A percentile compares a stretch with the other conserved stretches of the same genome.
Evolutionary conservation across 2,113 vertebrate genomes (phyloP).

Genomic region (Dicerorhinus sumatrensis): DNA sequence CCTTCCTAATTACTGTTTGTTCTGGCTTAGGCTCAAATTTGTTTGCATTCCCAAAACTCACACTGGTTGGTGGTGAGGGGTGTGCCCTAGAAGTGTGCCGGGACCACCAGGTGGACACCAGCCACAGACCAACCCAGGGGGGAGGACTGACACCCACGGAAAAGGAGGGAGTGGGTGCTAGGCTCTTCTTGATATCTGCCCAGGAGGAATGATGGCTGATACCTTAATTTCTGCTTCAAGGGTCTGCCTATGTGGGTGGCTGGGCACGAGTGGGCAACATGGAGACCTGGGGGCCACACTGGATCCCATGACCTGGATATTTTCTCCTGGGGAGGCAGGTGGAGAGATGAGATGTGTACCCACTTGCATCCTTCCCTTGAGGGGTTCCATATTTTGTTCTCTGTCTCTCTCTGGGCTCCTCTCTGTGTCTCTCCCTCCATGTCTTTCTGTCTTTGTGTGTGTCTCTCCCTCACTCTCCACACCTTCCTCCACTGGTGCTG

Average conservation of each 20-base stretch:
- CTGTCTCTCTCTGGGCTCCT: not conserved
- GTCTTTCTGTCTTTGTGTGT: not conserved
- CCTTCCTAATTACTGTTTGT: conserved; percentile 54
- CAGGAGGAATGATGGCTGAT: not conserved
- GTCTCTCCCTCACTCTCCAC: not conserved
- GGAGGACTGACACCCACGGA: not conserved
- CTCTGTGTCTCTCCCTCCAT: not conserved
- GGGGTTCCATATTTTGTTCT: not conserved
- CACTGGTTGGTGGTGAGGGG: not conserved
- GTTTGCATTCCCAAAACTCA: conserved; percentile 10
- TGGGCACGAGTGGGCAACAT: accelerated
- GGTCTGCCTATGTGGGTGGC: not conserved
- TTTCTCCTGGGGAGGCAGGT: not conserved
- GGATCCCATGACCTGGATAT: accelerated
- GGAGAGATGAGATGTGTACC: accelerated
- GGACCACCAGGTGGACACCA: not conserved
- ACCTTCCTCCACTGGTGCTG: not conserved
- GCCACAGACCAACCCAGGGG: not conserved
- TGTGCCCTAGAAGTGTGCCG: accelerated
- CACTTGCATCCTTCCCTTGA: too few species aligned
- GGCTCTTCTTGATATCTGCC: not conserved
- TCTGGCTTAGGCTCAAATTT: conserved; percentile 47
- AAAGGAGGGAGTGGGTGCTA: accelerated
- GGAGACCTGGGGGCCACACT: not conserved
- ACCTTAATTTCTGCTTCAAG: not conserved